These are phyloP conservation scores for Dipodomys spectabilis DNA, from an alignment of 2,113 vertebrate species.

Conservation along the genomic window DNA sequence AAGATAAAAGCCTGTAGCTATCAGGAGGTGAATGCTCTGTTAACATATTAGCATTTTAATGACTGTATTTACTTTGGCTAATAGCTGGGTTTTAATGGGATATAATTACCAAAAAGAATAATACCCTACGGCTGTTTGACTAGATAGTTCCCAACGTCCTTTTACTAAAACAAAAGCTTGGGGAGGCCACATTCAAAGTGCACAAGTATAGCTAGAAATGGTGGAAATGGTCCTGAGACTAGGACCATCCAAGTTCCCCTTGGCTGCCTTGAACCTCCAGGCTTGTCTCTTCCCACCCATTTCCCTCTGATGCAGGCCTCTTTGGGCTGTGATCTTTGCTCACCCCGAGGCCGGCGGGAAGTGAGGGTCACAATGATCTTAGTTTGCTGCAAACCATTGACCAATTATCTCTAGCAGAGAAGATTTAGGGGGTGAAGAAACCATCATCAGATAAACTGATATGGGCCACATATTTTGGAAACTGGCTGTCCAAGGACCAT, in stretches of 20 bases:
- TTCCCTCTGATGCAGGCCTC: background rate
- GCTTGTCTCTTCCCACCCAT: fast-evolving
- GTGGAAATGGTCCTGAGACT: background rate
- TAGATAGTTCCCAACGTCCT: background rate
- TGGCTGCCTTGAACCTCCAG: background rate
- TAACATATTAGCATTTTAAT: background rate
- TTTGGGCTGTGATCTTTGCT: background rate
- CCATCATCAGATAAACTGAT: fast-evolving
- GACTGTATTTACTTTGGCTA: background rate
- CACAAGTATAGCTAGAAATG: fast-evolving
- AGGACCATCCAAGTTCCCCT: background rate
- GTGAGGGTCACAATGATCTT: fast-evolving
- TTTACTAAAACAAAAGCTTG: fast-evolving
- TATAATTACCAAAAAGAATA: background rate
- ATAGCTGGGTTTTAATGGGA: background rate
- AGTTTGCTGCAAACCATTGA: fast-evolving
- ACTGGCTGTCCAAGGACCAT: fast-evolving
- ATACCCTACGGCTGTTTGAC: background rate
- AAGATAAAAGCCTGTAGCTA: background rate
- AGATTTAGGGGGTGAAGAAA: no score
- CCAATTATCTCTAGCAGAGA: fast-evolving
- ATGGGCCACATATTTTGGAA: background rate
- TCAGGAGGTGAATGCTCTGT: background rate
- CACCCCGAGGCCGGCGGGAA: background rate
- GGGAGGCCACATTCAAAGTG: background rate